Evolutionary conservation across 2,888 invertebrate species (phyloP).

Genomic region (Troides aeacus): DNA sequence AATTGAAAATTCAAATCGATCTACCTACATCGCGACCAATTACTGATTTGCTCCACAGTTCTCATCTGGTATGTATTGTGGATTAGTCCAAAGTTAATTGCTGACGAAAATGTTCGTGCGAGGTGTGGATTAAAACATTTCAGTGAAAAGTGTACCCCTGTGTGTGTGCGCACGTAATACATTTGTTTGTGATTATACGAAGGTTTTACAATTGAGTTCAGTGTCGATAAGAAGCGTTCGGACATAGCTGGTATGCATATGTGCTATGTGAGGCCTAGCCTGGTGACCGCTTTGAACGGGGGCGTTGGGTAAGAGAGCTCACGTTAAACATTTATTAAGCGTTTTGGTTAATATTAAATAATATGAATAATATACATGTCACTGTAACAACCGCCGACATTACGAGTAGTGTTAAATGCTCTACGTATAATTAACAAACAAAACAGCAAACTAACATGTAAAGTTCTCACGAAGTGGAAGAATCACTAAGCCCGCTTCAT

Average conservation of each 20-base stretch:
- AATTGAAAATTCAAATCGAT: slow-evolving; percentile 33
- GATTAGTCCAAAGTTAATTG: slow-evolving; percentile 44
- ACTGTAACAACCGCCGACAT: not conserved
- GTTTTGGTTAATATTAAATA: not conserved
- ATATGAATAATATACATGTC: not conserved
- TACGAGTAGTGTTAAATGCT: slow-evolving; percentile 4
- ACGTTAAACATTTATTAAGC: not conserved
- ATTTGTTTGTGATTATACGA: slow-evolving; percentile 36
- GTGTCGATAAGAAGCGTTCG: slow-evolving; percentile 50
- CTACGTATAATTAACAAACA: not conserved
- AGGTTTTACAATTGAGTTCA: slow-evolving; percentile 45
- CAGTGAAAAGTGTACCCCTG: slow-evolving; percentile 35
- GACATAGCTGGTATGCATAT: slow-evolving; percentile 73
- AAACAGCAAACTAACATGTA: slow-evolving; percentile 8
- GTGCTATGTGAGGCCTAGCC: slow-evolving; percentile 74
- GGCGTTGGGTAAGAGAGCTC: slow-evolving; percentile 62
- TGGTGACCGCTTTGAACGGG: slow-evolving; percentile 74
- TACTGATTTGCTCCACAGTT: slow-evolving; percentile 50
- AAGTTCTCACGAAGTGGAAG: slow-evolving; percentile 6
- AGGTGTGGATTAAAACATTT: slow-evolving; percentile 62
- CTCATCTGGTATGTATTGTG: slow-evolving; percentile 32
- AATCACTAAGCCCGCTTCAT: slow-evolving; percentile 23
- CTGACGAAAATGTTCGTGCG: slow-evolving; percentile 67
- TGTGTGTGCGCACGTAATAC: slow-evolving; percentile 29
- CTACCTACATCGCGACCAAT: slow-evolving; percentile 41